phyloP scores from a whole-genome alignment of 2,888 invertebrate genomes.

The Alentia gelatinosa region DNA sequence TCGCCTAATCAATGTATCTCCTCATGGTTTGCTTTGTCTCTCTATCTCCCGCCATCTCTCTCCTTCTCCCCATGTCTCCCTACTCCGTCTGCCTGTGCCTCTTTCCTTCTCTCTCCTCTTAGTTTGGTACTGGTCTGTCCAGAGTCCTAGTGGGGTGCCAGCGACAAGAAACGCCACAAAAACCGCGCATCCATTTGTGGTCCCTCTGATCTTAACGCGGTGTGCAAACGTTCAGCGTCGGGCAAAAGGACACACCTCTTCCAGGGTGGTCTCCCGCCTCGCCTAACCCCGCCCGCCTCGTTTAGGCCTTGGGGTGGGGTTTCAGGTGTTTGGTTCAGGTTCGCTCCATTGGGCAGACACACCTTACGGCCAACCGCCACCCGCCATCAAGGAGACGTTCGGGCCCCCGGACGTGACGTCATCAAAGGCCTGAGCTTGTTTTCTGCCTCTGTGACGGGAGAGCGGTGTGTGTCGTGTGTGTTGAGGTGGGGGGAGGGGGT shows the following conservation, averaged over 20 bases:
- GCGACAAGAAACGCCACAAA: background rate
- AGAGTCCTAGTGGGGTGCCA: background rate
- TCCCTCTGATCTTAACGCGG: background rate
- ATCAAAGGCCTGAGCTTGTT: background rate
- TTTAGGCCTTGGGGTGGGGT: slow-evolving; percentile 9
- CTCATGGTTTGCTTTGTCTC: too few relatives aligned
- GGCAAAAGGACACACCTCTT: background rate
- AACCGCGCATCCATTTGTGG: slow-evolving; percentile 4
- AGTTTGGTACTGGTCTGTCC: too few relatives aligned
- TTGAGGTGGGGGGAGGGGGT: background rate
- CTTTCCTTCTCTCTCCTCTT: too few relatives aligned
- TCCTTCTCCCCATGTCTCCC: too few relatives aligned
- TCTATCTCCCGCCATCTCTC: too few relatives aligned
- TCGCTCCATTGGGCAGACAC: background rate
- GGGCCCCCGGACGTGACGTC: slow-evolving; percentile 3
- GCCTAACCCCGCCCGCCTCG: background rate
- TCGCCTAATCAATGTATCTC: too few relatives aligned
- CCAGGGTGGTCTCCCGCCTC: background rate
- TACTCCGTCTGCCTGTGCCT: too few relatives aligned
- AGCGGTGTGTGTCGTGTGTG: background rate
- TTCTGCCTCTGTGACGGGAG: background rate
- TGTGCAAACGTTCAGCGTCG: background rate
- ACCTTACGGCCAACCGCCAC: background rate
- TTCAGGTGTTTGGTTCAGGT: slow-evolving; percentile 13
- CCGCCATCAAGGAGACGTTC: background rate